These are phyloP conservation scores for Gadopsis marmoratus DNA, from an alignment of 2,797 vertebrate genomes.

Conservation along the genomic window DNA sequence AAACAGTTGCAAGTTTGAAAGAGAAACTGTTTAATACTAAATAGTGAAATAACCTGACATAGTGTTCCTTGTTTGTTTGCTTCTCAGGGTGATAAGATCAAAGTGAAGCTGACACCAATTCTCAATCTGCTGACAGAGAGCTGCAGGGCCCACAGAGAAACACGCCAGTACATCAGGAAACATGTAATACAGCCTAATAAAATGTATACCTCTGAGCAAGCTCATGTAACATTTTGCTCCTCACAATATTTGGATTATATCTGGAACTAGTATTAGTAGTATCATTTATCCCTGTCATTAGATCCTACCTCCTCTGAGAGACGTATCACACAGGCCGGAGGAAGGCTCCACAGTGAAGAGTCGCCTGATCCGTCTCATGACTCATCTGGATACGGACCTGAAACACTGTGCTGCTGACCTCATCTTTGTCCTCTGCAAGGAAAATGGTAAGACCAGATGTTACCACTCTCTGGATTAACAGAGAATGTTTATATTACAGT, in stretches of 20 bases:
- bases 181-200: slow-evolving; percentile 70
- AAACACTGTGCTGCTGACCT: slow-evolving; percentile 89
- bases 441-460: slow-evolving; percentile 71
- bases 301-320: slow-evolving; percentile 87
- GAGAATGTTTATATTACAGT: not conserved
- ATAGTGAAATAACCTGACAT: slow-evolving; percentile 5
- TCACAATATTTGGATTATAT: not conserved
- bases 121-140: slow-evolving; percentile 88
- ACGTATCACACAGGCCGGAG: slow-evolving; percentile 85
- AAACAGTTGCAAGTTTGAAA: not conserved
- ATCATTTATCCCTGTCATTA: slow-evolving; percentile 23
- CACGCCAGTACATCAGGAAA: slow-evolving; percentile 84
- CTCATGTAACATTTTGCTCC: not conserved
- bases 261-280: not conserved
- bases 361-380: slow-evolving; percentile 88
- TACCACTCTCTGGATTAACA: not conserved
- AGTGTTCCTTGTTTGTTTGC: slow-evolving; percentile 20
- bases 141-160: slow-evolving; percentile 86
- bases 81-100: slow-evolving; percentile 79
- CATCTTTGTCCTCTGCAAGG: slow-evolving; percentile 90
- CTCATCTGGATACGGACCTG: slow-evolving; percentile 87
- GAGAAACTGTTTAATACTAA: not conserved
- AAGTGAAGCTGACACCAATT: slow-evolving; percentile 86
- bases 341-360: slow-evolving; percentile 84
- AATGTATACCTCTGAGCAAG: not conserved